Evolutionary conservation across 2,888 invertebrate genomes (phyloP), one percentile per base, ranked within the genome.

Genomic region (Chrysotoxum bicinctum): DNA sequence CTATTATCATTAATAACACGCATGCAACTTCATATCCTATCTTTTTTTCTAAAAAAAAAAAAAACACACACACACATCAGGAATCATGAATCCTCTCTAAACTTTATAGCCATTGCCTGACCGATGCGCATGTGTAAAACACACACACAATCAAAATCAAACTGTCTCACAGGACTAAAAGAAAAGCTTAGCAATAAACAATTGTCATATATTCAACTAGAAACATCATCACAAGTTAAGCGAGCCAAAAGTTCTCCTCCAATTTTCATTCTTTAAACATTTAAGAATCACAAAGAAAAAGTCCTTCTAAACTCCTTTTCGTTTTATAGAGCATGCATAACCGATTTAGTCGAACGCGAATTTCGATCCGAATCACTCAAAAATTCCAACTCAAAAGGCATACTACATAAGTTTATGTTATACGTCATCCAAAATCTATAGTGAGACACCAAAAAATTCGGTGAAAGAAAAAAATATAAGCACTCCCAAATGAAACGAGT

Each of bases 131-230:
- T 43, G 37, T 62, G 72, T 50, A 40, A 10, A 16, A 32, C 14
- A 74, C 40, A 74, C 40, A 26, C 16, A 16, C 56, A 40, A 26
- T 52, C 35, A 32, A 6, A 23, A 14, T 16, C 12, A 54, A 45
- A 35, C 40, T 64, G 60, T 60, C 79, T 54, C 6, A 37, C 19
- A 45, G 68, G 76, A 68, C 62, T 69, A 77, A 68, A 50, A 50
- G 58, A 56, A 85, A 85, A 85, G 85, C 85, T 85, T 68, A 21
- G 14, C 37, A 10, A 69, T 64, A 78, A 78, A 74, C 78, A 83
- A 83, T 74, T 73, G 68, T 80, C 80, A 75, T 75, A 75, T 75
- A 76, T 80, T 62, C 68, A 77, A 81, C 73, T 23, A 14, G 14
- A 80, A 81, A 73, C 76, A 62, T 73, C 75, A 50, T 56, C 75